Evolutionary conservation across 2,797 vertebrate species (phyloP).

Genomic region (Adrianichthys oophorus): DNA sequence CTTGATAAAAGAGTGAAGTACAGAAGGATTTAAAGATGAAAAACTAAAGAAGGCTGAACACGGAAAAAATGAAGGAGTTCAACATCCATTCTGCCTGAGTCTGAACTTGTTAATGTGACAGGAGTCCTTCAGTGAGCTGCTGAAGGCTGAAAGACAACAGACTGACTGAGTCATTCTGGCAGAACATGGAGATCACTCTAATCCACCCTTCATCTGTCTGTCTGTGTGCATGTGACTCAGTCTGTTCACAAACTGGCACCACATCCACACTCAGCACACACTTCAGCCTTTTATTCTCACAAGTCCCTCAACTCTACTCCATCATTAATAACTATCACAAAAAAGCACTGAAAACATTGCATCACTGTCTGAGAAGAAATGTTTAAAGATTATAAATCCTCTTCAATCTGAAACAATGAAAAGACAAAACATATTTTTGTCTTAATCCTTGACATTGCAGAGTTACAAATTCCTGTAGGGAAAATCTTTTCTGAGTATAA

Average conservation of each 20-base stretch:
- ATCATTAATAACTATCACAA: not conserved
- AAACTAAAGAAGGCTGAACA: conserved; percentile 13
- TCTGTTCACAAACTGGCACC: conserved; percentile 34
- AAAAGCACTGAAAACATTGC: too few species aligned
- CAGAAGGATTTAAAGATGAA: not conserved
- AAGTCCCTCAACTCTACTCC: not conserved
- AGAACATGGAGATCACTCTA: conserved; percentile 42
- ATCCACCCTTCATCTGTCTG: conserved; percentile 32
- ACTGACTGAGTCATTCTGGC: conserved; percentile 60
- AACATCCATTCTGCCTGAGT: conserved; percentile 14
- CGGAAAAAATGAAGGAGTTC: conserved; percentile 16
- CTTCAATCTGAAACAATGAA: not conserved
- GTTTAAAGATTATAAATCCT: not conserved
- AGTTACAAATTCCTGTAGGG: not conserved
- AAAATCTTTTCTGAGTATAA: not conserved
- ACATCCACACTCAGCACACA: conserved; percentile 19
- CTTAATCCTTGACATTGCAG: not conserved
- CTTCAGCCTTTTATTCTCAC: not conserved
- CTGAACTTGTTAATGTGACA: conserved; percentile 33
- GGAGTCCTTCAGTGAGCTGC: conserved; percentile 27
- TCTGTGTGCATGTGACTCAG: conserved; percentile 45
- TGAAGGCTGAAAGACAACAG: conserved; percentile 52
- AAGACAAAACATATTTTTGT: not conserved
- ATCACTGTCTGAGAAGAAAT: too few species aligned
- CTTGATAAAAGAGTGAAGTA: not conserved